A percentile compares a stretch with the other conserved stretches of the same genome.
These are phyloP conservation scores for Capricornis sumatraensis DNA, from an alignment of 2,113 vertebrate genomes.

Conservation along the genomic window DNA sequence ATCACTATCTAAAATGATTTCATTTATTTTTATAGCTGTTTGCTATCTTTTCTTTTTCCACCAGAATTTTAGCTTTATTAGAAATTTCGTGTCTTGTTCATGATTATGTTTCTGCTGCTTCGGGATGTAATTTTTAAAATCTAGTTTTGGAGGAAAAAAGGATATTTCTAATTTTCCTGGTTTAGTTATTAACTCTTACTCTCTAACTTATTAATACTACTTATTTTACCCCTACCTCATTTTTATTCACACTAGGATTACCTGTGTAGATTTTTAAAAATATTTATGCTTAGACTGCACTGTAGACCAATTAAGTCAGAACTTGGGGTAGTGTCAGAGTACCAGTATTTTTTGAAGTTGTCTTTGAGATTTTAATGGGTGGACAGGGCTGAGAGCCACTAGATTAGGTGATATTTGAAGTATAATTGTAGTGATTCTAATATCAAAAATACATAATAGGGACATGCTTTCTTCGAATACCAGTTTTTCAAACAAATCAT, in stretches of 20 bases:
- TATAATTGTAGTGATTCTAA: background rate
- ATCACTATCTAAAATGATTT: background rate
- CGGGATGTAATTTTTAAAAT: background rate
- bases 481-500: constrained; percentile 4
- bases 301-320: background rate
- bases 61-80: background rate
- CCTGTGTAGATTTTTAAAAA: background rate
- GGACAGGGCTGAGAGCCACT: background rate
- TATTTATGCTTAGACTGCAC: background rate
- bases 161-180: background rate
- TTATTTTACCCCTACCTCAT: background rate
- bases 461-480: background rate
- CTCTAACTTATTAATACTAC: background rate
- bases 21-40: background rate
- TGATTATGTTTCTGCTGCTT: background rate
- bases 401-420: background rate
- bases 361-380: background rate
- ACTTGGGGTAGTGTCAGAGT: background rate
- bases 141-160: background rate
- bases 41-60: background rate
- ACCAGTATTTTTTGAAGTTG: background rate
- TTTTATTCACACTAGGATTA: background rate
- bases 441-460: background rate
- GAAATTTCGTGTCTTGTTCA: background rate
- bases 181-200: background rate